Percentiles rank a stretch among this genome's conserved stretches.
These are phyloP conservation scores for Drymodes brunneopygia DNA, from an alignment of 2,113 vertebrate species.

Conservation along the genomic window DNA sequence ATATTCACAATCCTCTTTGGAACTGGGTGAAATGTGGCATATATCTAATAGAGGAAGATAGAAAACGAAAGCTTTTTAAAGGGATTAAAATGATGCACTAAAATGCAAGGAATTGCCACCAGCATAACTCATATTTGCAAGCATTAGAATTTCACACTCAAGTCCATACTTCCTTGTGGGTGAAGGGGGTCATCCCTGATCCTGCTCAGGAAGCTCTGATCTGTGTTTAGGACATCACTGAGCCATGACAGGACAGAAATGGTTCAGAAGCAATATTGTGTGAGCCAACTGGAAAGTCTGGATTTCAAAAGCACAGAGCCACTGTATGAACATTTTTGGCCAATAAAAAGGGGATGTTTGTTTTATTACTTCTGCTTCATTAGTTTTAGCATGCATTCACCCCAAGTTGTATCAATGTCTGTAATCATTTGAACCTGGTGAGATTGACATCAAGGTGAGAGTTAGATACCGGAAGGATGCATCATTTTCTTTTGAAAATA, in stretches of 20 bases:
- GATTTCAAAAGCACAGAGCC: background rate
- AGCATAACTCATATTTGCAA: background rate
- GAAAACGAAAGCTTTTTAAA: conserved; percentile 49
- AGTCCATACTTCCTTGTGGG: background rate
- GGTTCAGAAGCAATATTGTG: background rate
- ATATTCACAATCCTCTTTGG: conserved; percentile 32
- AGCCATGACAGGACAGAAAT: background rate
- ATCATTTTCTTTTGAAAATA: background rate
- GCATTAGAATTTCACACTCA: background rate
- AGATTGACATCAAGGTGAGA: background rate
- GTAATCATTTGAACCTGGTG: background rate
- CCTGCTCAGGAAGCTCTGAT: background rate
- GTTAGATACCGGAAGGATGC: background rate
- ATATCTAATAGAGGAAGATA: conserved; percentile 18
- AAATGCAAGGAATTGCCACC: background rate
- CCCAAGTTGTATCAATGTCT: background rate
- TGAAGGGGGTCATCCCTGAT: background rate
- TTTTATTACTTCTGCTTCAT: background rate
- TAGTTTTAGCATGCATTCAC: background rate
- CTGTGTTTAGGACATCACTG: background rate
- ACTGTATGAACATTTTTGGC: background rate
- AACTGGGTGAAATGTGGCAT: background rate
- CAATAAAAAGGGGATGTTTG: background rate
- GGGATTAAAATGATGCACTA: conserved; percentile 21
- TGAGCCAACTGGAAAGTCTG: background rate